These are phyloP conservation scores for Megastigmus dorsalis DNA, from an alignment of 2,888 invertebrate species.

Conservation along the genomic window DNA sequence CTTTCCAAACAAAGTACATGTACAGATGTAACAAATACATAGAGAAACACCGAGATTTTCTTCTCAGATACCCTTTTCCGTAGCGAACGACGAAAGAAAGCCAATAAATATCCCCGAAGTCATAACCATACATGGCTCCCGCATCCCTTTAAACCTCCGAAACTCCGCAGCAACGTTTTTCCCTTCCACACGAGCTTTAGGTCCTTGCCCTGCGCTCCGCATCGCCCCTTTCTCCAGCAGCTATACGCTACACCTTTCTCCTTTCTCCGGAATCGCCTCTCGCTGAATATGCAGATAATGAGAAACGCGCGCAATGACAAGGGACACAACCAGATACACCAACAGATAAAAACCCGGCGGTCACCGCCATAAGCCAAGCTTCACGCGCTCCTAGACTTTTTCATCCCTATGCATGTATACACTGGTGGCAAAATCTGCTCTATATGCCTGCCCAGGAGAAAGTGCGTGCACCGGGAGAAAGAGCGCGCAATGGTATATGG, in stretches of 20 bases:
- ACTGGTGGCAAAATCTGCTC: background rate
- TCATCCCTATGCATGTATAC: no score
- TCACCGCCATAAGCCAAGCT: no score
- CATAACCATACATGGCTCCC: no score
- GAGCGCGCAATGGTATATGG: no score
- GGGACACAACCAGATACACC: background rate
- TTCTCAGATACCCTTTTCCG: background rate
- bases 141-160: background rate
- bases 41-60: background rate
- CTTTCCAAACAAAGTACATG: conserved; percentile 21
- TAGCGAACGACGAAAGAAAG: background rate
- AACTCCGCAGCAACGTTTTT: background rate
- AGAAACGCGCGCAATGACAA: background rate
- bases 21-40: no score
- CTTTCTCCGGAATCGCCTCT: conserved; percentile 9
- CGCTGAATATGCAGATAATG: conserved; percentile 21
- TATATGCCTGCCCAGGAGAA: background rate
- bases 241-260: conserved; percentile 7
- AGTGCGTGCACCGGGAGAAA: background rate
- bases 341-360: background rate
- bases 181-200: background rate
- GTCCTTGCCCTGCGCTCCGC: background rate
- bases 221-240: background rate
- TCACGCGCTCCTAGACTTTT: no score
- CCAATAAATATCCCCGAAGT: conserved; percentile 20